Conservation (phyloP, 1,140 invertebrate species). For the Brachionus angularis region DNA sequence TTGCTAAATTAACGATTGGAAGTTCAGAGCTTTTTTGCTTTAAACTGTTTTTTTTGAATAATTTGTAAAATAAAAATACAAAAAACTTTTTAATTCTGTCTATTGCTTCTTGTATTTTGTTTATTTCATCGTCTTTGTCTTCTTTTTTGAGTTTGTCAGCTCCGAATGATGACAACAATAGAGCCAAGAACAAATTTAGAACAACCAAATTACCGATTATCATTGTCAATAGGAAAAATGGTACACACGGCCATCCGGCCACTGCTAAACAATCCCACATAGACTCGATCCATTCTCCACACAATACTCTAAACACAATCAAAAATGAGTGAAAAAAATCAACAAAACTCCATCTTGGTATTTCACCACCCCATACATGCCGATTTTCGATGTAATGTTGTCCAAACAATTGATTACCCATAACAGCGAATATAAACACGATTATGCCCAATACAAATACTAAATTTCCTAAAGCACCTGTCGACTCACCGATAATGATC, state of each 20-base stretch:
- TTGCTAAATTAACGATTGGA: too few relatives aligned
- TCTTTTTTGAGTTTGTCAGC: constrained; percentile 61
- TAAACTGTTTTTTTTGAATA: not conserved
- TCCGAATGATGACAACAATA: constrained; percentile 95
- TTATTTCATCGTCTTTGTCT: constrained; percentile 53
- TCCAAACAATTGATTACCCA: constrained; percentile 97
- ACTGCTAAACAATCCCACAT: constrained; percentile 96
- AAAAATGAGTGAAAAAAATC: constrained; percentile 98
- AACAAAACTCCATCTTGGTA: constrained; percentile 76
- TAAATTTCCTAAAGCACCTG: constrained; percentile 93
- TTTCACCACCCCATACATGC: constrained; percentile 47
- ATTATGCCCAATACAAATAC: constrained; percentile 95
- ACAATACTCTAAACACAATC: constrained; percentile 95
- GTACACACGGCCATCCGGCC: constrained; percentile 81
- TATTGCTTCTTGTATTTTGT: constrained; percentile 54
- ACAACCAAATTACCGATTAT: constrained; percentile 97
- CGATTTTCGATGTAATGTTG: constrained; percentile 68
- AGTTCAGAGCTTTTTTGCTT: too few relatives aligned
- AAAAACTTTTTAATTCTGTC: not conserved
- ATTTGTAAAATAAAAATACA: not conserved
- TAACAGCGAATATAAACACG: constrained; percentile 96
- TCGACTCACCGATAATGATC: constrained; percentile 94
- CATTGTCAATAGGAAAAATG: constrained; percentile 90
- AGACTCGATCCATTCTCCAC: constrained; percentile 97
- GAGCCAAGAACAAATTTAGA: constrained; percentile 95